A percentile compares a stretch with the other conserved stretches of the same genome.
Evolutionary conservation across 2,797 vertebrate genomes (phyloP).

Genomic region (Prunella strophiata): DNA sequence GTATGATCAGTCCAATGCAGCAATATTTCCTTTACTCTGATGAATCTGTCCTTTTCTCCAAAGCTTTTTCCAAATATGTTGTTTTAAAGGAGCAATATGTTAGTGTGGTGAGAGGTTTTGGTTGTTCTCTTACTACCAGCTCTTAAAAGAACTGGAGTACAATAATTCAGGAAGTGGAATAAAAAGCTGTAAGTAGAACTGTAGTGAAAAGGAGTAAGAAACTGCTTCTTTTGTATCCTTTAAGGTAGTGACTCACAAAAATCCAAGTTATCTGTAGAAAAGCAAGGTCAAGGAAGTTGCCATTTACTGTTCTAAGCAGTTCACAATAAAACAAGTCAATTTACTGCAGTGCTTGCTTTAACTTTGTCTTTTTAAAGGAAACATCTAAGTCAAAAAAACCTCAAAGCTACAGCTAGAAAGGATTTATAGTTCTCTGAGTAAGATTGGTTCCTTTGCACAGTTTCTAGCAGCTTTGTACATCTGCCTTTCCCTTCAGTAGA

Average conservation of each 20-base stretch:
- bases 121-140: neutral
- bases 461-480: neutral
- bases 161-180: neutral
- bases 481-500: neutral
- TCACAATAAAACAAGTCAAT: neutral
- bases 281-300: neutral
- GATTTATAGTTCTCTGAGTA: neutral
- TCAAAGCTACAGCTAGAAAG: neutral
- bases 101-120: neutral
- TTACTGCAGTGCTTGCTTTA: neutral
- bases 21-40: neutral
- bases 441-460: neutral
- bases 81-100: neutral
- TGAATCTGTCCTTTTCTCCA: neutral
- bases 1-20: neutral
- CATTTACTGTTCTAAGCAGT: conserved; percentile 3
- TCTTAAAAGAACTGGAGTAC: neutral
- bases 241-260: neutral
- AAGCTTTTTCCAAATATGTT: neutral
- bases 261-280: neutral
- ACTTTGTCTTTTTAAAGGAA: neutral
- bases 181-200: neutral
- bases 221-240: neutral
- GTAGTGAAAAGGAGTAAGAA: neutral
- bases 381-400: neutral